Evolutionary conservation across 2,113 vertebrate species (phyloP).

Genomic region (Eulemur macaco): DNA sequence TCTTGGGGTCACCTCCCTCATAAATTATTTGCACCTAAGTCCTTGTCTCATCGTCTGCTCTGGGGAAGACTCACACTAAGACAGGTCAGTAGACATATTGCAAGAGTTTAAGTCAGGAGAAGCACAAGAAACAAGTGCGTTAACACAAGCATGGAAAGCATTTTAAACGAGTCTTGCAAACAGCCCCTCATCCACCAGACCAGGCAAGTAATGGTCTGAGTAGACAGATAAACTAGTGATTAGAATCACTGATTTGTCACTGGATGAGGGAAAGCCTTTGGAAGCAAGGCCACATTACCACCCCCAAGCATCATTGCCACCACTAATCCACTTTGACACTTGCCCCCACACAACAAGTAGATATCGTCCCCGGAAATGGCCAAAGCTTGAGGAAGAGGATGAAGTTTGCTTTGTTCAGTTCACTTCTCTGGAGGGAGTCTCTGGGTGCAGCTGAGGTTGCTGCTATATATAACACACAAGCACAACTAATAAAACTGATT

Average conservation of each 20-base stretch:
- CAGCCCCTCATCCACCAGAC: neutral
- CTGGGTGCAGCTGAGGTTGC: conserved; percentile 58
- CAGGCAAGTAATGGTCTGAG: neutral
- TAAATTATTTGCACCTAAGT: neutral
- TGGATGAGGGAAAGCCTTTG: neutral
- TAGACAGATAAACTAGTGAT: too few species aligned
- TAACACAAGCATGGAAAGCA: neutral
- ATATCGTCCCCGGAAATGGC: neutral
- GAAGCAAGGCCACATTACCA: accelerated
- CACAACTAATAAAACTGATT: conserved; percentile 66
- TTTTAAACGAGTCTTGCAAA: neutral
- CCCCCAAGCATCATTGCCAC: too few species aligned
- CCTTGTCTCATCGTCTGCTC: neutral
- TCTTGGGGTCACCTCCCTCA: neutral
- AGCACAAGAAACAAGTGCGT: neutral
- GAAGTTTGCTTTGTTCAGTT: neutral
- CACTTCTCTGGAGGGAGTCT: neutral
- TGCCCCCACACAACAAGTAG: too few species aligned
- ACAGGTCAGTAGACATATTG: neutral
- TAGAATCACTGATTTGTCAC: neutral
- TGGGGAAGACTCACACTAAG: neutral
- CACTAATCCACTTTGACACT: neutral
- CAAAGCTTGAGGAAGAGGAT: neutral
- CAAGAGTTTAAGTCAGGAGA: neutral
- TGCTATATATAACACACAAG: conserved; percentile 50